Evolutionary conservation across 2,888 invertebrate genomes (phyloP).

Genomic region (Teinopalpus imperialis): DNA sequence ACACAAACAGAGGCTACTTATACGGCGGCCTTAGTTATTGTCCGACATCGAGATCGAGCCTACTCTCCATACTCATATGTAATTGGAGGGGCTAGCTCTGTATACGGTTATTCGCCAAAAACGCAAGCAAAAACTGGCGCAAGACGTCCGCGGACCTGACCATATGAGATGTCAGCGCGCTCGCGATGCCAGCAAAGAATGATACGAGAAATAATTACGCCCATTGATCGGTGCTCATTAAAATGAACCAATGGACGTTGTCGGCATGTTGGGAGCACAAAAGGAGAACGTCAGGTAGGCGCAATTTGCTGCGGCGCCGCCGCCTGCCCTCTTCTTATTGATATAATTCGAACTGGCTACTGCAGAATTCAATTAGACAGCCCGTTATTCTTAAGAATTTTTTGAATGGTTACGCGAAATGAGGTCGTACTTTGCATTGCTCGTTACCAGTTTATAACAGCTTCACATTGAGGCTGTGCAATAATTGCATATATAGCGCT

Average conservation of each 20-base stretch:
- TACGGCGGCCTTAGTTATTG: slow-evolving; percentile 60
- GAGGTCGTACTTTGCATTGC: neutral
- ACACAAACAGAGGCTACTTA: slow-evolving; percentile 50
- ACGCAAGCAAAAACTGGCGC: slow-evolving; percentile 58
- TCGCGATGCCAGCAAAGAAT: slow-evolving; percentile 67
- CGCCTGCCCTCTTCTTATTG: slow-evolving; percentile 64
- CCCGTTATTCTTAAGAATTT: slow-evolving; percentile 54
- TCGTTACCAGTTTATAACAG: slow-evolving; percentile 5
- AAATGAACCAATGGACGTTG: slow-evolving; percentile 66
- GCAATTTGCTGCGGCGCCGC: slow-evolving; percentile 74
- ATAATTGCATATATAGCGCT: too few relatives aligned
- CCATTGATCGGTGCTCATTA: slow-evolving; percentile 78
- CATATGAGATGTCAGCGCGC: slow-evolving; percentile 65
- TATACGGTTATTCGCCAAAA: slow-evolving; percentile 67
- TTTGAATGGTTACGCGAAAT: slow-evolving; percentile 46
- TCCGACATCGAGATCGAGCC: slow-evolving; percentile 42
- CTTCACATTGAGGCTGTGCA: too few relatives aligned
- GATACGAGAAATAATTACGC: slow-evolving; percentile 79
- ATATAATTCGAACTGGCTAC: slow-evolving; percentile 63
- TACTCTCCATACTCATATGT: slow-evolving; percentile 43
- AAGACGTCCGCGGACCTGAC: slow-evolving; percentile 40
- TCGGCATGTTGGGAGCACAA: slow-evolving; percentile 47
- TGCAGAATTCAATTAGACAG: slow-evolving; percentile 65
- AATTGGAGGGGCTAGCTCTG: slow-evolving; percentile 58
- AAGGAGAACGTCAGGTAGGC: slow-evolving; percentile 57